Evolutionary conservation across 2,888 invertebrate species (phyloP).

Genomic region (Aplocera efformata): DNA sequence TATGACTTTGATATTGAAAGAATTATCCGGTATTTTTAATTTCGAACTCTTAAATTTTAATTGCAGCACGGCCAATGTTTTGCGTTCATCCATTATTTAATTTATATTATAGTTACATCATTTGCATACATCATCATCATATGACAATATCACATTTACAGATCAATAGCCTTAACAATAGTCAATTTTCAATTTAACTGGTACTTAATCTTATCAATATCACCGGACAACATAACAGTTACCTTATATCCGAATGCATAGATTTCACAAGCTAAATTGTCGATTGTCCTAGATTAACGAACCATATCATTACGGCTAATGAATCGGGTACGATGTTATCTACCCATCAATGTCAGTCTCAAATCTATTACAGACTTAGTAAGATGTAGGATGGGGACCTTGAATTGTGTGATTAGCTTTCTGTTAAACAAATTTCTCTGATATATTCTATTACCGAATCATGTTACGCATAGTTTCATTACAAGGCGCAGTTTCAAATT

Average conservation of each 20-base stretch:
- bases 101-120: too few species aligned
- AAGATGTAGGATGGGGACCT: slow-evolving; percentile 3
- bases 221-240: slow-evolving; percentile 47
- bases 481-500: too few species aligned
- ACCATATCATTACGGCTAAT: slow-evolving; percentile 74
- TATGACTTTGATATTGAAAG: too few species aligned
- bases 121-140: too few species aligned
- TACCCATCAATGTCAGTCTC: slow-evolving; percentile 63
- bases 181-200: slow-evolving; percentile 9
- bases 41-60: too few species aligned
- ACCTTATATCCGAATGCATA: slow-evolving; percentile 47
- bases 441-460: too few species aligned
- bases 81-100: too few species aligned
- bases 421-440: neutral
- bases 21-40: too few species aligned
- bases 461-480: too few species aligned
- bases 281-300: slow-evolving; percentile 77
- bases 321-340: slow-evolving; percentile 71
- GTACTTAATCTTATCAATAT: slow-evolving; percentile 48
- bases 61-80: too few species aligned
- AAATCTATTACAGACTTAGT: slow-evolving; percentile 62
- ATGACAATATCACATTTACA: slow-evolving; percentile 9
- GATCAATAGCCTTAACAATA: slow-evolving; percentile 11
- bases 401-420: too few species aligned
- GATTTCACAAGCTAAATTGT: slow-evolving; percentile 53